Evolutionary conservation across 2,797 vertebrate genomes (phyloP), one percentile per base, ranked within the genome.

Genomic region (Cossypha niveicapilla): DNA sequence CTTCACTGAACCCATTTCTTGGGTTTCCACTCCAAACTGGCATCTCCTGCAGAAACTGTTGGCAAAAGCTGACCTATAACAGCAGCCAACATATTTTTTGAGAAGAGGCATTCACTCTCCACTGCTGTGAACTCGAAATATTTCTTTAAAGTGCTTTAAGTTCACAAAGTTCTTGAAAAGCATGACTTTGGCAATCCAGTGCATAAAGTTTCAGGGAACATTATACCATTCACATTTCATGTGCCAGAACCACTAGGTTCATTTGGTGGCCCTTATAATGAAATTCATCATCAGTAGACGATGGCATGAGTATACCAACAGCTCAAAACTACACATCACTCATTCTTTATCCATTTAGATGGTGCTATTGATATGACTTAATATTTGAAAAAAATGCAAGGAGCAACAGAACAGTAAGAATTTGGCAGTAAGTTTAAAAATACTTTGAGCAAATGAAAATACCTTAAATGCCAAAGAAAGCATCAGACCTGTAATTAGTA

Each of bases 1-100:
- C 63, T 94, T 92, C 0, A 0, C 88, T 95, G 71, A 95, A 85
- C 66, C 81, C 30, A n/a, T 74, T 93, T 82, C 74, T 95, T 87
- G 86, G 93, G 86, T 80, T 93, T 86, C 67, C 65, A 88, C 68
- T 96, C 94, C 86, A 82, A 96, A 91, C 94, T 95, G 95, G 94
- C 94, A 96, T 68, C 95, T 94, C 41, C 65, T 62, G 32, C 5
- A 10, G 93, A 94, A 95, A 91, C 86, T 72, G 45, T 28, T 95
- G 92, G 93, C 95, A 96, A 91, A 93, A 85, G 65, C 35, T 86
- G 72, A 92, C 58, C 61, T 85, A 15, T 71, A 92, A 85, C 41
- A 76, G 88, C n/a, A 82, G 88, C 68, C 90, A 95, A 56, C 13
- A 65, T 42, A 84, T 85, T 91, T 95, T 87, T 94, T 85, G 50